Evolutionary conservation across 2,888 invertebrate genomes (phyloP).

Genomic region (Cerceris ruficornis): DNA sequence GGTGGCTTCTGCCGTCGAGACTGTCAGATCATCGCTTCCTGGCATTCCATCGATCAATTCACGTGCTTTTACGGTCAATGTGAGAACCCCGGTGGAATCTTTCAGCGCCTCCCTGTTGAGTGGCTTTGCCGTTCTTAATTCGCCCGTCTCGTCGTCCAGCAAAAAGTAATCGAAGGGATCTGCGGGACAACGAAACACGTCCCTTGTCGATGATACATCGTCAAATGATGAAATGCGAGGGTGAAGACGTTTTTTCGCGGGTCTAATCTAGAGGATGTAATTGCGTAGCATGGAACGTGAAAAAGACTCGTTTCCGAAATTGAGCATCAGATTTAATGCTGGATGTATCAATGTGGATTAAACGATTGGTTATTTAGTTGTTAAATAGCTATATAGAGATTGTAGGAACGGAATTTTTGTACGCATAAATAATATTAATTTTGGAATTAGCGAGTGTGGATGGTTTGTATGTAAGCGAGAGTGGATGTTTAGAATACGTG

Average conservation of each 20-base stretch:
- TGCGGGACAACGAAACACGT: constrained; percentile 73
- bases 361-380: too few species aligned
- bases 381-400: too few species aligned
- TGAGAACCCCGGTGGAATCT: constrained; percentile 90
- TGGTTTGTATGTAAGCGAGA: too few species aligned
- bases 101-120: constrained; percentile 92
- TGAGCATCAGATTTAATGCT: too few species aligned
- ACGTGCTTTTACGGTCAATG: constrained; percentile 90
- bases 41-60: constrained; percentile 90
- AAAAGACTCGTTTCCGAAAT: too few species aligned
- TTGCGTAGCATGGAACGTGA: too few species aligned
- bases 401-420: too few species aligned
- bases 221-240: neutral
- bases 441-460: too few species aligned
- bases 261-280: too few species aligned
- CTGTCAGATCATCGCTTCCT: constrained; percentile 86
- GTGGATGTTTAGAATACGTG: too few species aligned
- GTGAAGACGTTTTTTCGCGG: neutral
- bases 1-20: constrained; percentile 88
- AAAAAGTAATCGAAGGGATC: constrained; percentile 95
- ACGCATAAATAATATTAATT: too few species aligned
- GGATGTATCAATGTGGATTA: too few species aligned
- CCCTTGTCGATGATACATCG: neutral
- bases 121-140: constrained; percentile 91
- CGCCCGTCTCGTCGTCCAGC: constrained; percentile 90